Evolutionary conservation across 1,140 invertebrate genomes (phyloP).

Genomic region (Aradophagus sp.): DNA sequence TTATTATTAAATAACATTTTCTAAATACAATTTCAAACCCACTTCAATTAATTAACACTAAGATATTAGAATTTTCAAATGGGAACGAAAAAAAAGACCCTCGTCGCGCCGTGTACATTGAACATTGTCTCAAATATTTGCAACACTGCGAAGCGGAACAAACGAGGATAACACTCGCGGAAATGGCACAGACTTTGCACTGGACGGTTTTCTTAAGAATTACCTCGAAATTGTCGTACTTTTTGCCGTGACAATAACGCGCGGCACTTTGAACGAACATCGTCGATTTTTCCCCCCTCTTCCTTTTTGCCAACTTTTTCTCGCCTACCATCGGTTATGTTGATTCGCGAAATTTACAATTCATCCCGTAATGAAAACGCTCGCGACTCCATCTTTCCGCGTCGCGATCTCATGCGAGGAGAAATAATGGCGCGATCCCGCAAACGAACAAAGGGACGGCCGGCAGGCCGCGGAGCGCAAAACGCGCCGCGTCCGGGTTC

Average conservation of each 20-base stretch:
- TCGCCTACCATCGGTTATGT: constrained; percentile 15
- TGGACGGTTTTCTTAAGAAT: constrained; percentile 25
- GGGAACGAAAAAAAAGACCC: no score
- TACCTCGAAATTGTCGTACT: constrained; percentile 14
- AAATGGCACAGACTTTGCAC: constrained; percentile 33
- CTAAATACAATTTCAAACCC: no score
- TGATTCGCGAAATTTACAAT: constrained; percentile 23
- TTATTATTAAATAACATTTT: no score
- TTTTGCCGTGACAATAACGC: background rate
- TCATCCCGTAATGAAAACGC: constrained; percentile 15
- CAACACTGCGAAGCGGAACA: constrained; percentile 28
- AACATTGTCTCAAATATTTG: constrained; percentile 13
- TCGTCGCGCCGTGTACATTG: no score
- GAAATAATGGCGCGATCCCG: constrained; percentile 21
- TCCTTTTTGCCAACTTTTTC: background rate
- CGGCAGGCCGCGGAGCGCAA: constrained; percentile 14
- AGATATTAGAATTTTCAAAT: no score
- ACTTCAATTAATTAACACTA: no score
- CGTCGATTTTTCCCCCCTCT: no score
- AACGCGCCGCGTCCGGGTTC: constrained; percentile 4
- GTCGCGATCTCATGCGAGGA: constrained; percentile 24
- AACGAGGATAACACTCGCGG: constrained; percentile 38
- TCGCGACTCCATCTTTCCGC: constrained; percentile 13
- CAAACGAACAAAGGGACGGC: constrained; percentile 11
- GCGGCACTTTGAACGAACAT: background rate